A percentile compares a stretch with the other conserved stretches of the same genome.
These are phyloP conservation scores for Gymnarchus niloticus DNA, from an alignment of 2,113 vertebrate genomes.

Conservation along the genomic window DNA sequence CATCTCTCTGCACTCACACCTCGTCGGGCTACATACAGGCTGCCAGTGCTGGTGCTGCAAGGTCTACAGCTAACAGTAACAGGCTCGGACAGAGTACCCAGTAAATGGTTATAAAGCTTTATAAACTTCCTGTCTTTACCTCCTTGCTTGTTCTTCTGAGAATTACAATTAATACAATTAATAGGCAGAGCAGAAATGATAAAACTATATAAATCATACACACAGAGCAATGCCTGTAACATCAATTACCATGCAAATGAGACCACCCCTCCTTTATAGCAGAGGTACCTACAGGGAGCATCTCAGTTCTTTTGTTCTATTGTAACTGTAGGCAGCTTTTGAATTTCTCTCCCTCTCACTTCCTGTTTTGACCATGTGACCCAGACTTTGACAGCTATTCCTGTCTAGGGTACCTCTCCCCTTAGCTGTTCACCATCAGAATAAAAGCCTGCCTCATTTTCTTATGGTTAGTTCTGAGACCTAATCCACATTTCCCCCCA, in stretches of 20 bases:
- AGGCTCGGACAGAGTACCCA: not conserved
- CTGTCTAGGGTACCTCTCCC: too few relatives aligned
- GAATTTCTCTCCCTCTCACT: not conserved
- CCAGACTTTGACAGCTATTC: not conserved
- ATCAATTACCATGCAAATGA: not conserved
- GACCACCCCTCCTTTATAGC: not conserved
- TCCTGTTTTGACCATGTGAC: too few relatives aligned
- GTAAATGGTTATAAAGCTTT: not conserved
- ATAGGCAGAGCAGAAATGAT: not conserved
- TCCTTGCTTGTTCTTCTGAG: too few relatives aligned
- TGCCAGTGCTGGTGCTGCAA: not conserved
- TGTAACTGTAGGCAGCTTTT: not conserved
- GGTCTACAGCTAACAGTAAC: too few relatives aligned
- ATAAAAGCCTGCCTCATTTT: not conserved
- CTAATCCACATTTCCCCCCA: not conserved
- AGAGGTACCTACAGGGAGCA: not conserved
- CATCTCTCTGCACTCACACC: conserved; percentile 18
- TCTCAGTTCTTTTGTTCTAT: too few relatives aligned
- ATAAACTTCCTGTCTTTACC: too few relatives aligned
- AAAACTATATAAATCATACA: not conserved
- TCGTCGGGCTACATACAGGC: not conserved
- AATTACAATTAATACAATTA: too few relatives aligned
- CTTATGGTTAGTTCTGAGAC: not conserved
- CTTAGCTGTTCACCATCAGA: not conserved
- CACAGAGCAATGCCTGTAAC: not conserved